phyloP scores from a whole-genome alignment of 1,140 invertebrate genomes.

The Colletes latitarsis region DNA sequence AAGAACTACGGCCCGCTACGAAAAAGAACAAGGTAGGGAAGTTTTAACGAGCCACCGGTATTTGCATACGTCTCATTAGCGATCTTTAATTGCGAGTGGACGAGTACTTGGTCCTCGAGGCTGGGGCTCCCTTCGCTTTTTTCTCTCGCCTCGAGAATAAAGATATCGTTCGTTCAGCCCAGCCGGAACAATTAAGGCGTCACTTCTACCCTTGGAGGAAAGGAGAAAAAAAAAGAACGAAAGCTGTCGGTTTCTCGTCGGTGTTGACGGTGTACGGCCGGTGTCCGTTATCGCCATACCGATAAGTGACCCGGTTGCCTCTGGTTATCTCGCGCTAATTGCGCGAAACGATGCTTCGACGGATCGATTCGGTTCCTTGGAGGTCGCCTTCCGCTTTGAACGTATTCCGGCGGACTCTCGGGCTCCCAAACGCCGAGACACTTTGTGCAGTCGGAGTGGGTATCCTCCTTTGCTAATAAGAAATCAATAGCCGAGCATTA shows the following conservation, averaged over 20 bases:
- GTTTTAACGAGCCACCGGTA: conserved; percentile 57
- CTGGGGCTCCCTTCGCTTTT: conserved; percentile 2
- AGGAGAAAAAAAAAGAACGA: conserved; percentile 8
- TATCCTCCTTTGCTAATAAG: no score
- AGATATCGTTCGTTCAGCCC: conserved; percentile 36
- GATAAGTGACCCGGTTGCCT: conserved; percentile 28
- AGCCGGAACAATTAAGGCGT: conserved; percentile 47
- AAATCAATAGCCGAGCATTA: no score
- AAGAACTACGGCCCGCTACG: conserved; percentile 11
- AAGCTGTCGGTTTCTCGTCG: neutral
- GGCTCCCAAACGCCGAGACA: no score
- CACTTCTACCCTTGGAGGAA: neutral
- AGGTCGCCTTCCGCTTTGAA: neutral
- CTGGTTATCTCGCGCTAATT: conserved; percentile 11
- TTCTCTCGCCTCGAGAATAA: conserved; percentile 17
- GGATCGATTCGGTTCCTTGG: neutral
- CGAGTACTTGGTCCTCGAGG: conserved; percentile 27
- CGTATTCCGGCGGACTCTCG: no score
- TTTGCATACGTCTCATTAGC: conserved; percentile 68
- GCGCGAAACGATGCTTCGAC: neutral
- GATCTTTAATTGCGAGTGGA: conserved; percentile 64
- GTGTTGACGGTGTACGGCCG: neutral
- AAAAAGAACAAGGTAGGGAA: conserved; percentile 8
- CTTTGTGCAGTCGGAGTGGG: no score
- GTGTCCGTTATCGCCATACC: neutral